Base-by-base conservation (phyloP, 2,888 invertebrate genomes). In the Drosophila buzzatii region DNA sequence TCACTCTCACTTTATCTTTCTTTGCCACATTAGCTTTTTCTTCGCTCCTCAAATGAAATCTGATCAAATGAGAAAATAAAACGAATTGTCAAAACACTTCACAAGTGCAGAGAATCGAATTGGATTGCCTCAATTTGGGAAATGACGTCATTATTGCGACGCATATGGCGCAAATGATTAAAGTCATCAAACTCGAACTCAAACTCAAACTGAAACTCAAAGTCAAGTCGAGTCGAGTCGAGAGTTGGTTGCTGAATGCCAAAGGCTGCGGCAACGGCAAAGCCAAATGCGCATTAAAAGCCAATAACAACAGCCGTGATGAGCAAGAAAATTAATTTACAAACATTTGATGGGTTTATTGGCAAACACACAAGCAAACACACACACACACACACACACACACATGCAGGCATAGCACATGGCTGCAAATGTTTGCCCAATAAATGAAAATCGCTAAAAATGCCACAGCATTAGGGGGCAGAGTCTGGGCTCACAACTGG, bases 251-350 rank as follows among this genome's bases (percentile, higher is more conserved):
- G 44, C 73, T 20, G 27, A 55, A 45, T 49, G 64, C 33, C 44
- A 70, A 64, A 27, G 47, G 45, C 47, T 47, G 41, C 12, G 53
- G 44, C 57, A n/a, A 47, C 18, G 63, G 63, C 79, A 70, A 47
- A 67, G 55, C 56, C 71, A 78, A 88, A 74, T 83, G 81, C 72
- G 83, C 89, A 88, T 84, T 84, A 88, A 84, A 88, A 81, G 79
- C 89, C 89, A 84, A 89, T 89, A 84, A 89, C 84, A 83, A 89
- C 84, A 84, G 73, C 84, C 72, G 79, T 86, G 87, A 84, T 84
- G 83, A 88, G 83, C 89, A 88, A 88, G 72, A 89, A 84, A 84
- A 89, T 89, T 86, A 84, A 89, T 84, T 84, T 86, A 86, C 89
- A 86, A 86, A 81, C 79, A 81, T 79, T 85, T 77, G 76, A 79